Conservation (phyloP, 2,113 vertebrate genomes). For the Tetrax tetrax region DNA sequence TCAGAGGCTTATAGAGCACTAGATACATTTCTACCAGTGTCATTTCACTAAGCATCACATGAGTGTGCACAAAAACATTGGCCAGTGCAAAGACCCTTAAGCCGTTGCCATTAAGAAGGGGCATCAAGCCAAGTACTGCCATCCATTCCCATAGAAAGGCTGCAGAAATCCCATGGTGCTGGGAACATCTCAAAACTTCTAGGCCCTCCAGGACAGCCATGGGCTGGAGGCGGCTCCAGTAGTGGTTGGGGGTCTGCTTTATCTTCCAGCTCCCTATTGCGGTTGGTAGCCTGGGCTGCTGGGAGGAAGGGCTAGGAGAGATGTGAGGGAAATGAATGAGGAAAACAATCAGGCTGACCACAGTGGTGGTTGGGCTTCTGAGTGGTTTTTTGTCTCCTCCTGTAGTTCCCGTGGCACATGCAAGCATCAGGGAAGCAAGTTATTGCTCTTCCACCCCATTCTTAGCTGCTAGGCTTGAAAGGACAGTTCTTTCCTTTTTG, state of each 20-base stretch:
- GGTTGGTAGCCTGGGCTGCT: background rate
- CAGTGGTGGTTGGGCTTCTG: accelerated
- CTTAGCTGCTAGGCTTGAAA: background rate
- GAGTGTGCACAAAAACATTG: background rate
- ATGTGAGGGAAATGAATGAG: background rate
- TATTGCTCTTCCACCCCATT: background rate
- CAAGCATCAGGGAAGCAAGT: background rate
- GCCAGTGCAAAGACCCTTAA: background rate
- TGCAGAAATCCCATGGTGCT: background rate
- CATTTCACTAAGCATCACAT: background rate
- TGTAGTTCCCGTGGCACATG: background rate
- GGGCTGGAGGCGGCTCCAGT: background rate
- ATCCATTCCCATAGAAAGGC: background rate
- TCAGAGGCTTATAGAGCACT: background rate
- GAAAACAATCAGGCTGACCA: background rate
- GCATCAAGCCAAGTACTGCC: background rate
- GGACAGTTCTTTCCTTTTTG: background rate
- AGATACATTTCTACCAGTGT: background rate
- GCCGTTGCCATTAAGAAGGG: background rate
- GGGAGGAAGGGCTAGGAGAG: background rate
- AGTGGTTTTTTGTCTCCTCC: background rate
- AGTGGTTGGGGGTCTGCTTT: background rate
- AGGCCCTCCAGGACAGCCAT: background rate
- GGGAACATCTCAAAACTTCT: background rate
- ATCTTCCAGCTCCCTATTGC: background rate